phyloP scores from a whole-genome alignment of 1,140 invertebrate genomes.

The Drosophila lacteicornis region DNA sequence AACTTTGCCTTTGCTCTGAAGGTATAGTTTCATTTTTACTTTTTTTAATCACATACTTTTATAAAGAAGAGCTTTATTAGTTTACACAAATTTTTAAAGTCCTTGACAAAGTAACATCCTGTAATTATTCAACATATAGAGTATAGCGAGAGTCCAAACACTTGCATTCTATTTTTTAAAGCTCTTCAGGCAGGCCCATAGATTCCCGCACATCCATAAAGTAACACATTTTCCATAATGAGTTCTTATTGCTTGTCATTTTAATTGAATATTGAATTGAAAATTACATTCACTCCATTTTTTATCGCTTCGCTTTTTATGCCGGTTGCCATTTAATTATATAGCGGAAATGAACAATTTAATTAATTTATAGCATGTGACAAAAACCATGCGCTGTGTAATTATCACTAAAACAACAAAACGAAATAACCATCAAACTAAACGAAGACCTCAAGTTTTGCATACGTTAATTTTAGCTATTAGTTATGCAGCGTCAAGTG shows the following conservation, averaged over 20 bases:
- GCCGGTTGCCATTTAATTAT: constrained; percentile 60
- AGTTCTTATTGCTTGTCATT: constrained; percentile 50
- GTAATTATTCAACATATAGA: too few relatives aligned
- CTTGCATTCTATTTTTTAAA: background rate
- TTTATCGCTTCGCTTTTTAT: constrained; percentile 5
- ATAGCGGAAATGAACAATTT: constrained; percentile 76
- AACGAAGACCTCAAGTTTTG: background rate
- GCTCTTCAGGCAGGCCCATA: too few relatives aligned
- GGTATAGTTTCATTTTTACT: too few relatives aligned
- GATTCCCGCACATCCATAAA: background rate
- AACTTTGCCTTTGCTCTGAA: too few relatives aligned
- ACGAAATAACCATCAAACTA: constrained; percentile 27
- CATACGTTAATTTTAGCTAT: constrained; percentile 6
- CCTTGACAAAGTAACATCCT: background rate
- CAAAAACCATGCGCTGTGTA: constrained; percentile 28
- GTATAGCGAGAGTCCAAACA: background rate
- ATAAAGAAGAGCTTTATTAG: too few relatives aligned
- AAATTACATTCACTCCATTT: constrained; percentile 29
- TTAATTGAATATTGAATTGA: constrained; percentile 66
- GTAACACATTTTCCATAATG: constrained; percentile 41
- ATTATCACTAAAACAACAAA: constrained; percentile 26
- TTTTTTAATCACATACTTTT: too few relatives aligned
- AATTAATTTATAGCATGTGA: constrained; percentile 66
- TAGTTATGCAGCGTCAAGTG: constrained; percentile 14
- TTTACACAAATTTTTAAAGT: background rate